Evolutionary conservation across 2,797 vertebrate genomes (phyloP).

Genomic region (Gobionotothen gibberifrons): DNA sequence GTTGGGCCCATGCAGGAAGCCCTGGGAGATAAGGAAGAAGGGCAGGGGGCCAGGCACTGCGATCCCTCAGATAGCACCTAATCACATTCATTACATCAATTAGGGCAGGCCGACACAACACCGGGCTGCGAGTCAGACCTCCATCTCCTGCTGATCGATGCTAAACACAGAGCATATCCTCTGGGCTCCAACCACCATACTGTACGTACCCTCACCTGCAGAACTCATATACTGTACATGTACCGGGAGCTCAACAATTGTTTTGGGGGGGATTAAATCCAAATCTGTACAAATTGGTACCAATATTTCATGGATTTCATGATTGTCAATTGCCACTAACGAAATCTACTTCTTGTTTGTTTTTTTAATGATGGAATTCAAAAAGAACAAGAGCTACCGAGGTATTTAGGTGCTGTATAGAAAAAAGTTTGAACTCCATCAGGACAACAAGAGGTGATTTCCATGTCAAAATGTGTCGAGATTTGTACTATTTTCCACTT

Average conservation of each 20-base stretch:
- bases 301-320: neutral
- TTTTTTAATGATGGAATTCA: neutral
- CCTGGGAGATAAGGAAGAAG: conserved; percentile 75
- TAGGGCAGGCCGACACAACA: conserved; percentile 75
- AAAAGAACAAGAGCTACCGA: neutral
- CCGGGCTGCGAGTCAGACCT: conserved; percentile 63
- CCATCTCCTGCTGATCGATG: conserved; percentile 74
- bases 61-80: conserved; percentile 84
- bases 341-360: neutral
- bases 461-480: neutral
- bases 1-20: conserved; percentile 78
- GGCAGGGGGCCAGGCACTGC: conserved; percentile 69
- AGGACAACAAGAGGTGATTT: too few relatives aligned
- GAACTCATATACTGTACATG: neutral
- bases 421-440: too few relatives aligned
- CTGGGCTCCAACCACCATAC: conserved; percentile 25
- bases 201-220: conserved; percentile 11
- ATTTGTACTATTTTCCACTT: neutral
- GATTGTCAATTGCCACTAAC: neutral
- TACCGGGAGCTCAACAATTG: neutral
- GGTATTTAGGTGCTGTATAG: neutral
- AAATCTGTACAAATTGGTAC: neutral
- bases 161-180: conserved; percentile 65
- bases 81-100: conserved; percentile 88
- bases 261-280: neutral